These are phyloP conservation scores for Lutjanus erythropterus DNA, from an alignment of 2,113 vertebrate species.

Conservation along the genomic window DNA sequence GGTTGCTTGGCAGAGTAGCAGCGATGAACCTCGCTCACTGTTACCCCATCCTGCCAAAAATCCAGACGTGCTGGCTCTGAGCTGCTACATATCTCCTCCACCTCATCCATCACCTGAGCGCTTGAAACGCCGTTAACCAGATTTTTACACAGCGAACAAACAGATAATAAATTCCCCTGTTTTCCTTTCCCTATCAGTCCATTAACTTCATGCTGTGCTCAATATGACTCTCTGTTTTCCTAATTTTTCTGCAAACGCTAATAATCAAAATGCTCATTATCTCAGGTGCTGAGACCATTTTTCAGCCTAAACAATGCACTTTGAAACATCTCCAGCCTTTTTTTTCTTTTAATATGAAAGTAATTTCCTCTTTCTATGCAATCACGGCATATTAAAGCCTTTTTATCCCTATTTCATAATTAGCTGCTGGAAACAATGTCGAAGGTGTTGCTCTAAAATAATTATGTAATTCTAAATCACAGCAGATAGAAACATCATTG, in stretches of 20 bases:
- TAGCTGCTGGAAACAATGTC: conserved; percentile 20
- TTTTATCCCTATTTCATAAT: conserved; percentile 56
- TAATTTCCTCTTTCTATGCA: conserved; percentile 38
- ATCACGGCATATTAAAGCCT: conserved; percentile 23
- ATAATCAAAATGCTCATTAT: conserved; percentile 65
- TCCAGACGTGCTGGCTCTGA: conserved; percentile 30
- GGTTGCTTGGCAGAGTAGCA: conserved; percentile 34
- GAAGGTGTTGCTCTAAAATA: conserved; percentile 32
- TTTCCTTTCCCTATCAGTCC: conserved; percentile 32
- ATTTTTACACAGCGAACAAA: conserved; percentile 33
- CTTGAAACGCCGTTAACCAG: conserved; percentile 27
- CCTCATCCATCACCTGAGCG: conserved; percentile 48
- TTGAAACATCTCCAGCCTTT: conserved; percentile 51
- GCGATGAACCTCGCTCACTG: conserved; percentile 13
- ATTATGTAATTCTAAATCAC: conserved; percentile 52
- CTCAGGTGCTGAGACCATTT: conserved; percentile 43
- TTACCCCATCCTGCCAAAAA: conserved; percentile 54
- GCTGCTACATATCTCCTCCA: neutral
- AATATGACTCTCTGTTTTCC: conserved; percentile 40
- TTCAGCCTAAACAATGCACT: conserved; percentile 35
- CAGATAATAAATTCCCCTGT: conserved; percentile 28
- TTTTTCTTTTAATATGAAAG: conserved; percentile 35
- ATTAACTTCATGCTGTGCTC: conserved; percentile 47
- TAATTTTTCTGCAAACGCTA: conserved; percentile 35
- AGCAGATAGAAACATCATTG: conserved; percentile 51